phyloP scores from a whole-genome alignment of 2,797 vertebrate species.

The Malacoctenus gilli region DNA sequence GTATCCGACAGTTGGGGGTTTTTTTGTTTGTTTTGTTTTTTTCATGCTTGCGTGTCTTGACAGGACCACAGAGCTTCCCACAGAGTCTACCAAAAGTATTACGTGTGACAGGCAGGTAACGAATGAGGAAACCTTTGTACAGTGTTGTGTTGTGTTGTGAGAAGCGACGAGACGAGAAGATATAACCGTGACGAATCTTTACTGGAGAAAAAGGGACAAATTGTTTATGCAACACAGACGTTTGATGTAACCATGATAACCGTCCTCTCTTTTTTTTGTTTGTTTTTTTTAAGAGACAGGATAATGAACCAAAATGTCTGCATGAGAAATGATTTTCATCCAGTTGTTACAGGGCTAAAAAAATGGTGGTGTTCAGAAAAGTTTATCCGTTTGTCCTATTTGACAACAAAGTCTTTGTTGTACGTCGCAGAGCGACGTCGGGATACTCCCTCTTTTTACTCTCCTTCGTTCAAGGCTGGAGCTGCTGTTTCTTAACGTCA shows the following conservation, averaged over 20 bases:
- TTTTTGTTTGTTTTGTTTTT: slow-evolving; percentile 46
- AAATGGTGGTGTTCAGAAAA: slow-evolving; percentile 15
- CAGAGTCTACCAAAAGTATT: slow-evolving; percentile 62
- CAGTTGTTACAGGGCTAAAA: slow-evolving; percentile 40
- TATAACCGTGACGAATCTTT: slow-evolving; percentile 41
- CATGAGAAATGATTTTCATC: slow-evolving; percentile 29
- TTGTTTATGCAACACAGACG: slow-evolving; percentile 68
- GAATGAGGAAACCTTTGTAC: slow-evolving; percentile 39
- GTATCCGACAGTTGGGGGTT: slow-evolving; percentile 54
- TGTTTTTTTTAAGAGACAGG: too few species aligned
- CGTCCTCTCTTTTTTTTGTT: slow-evolving; percentile 28
- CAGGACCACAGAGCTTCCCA: slow-evolving; percentile 66
- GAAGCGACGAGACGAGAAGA: slow-evolving; percentile 34
- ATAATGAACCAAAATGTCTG: slow-evolving; percentile 29
- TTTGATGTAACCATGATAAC: slow-evolving; percentile 52
- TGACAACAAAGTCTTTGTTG: slow-evolving; percentile 19
- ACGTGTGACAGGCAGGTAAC: slow-evolving; percentile 36
- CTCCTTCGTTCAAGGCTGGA: background rate
- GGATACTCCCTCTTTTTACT: background rate
- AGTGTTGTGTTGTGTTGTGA: slow-evolving; percentile 46
- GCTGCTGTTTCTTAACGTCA: slow-evolving; percentile 1
- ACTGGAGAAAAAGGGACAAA: slow-evolving; percentile 58
- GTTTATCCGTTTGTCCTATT: slow-evolving; percentile 32
- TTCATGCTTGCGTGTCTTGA: slow-evolving; percentile 38
- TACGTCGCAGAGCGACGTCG: slow-evolving; percentile 21